These are phyloP conservation scores for Drosophila mayaguana DNA, from an alignment of 2,888 invertebrate genomes.

Conservation along the genomic window DNA sequence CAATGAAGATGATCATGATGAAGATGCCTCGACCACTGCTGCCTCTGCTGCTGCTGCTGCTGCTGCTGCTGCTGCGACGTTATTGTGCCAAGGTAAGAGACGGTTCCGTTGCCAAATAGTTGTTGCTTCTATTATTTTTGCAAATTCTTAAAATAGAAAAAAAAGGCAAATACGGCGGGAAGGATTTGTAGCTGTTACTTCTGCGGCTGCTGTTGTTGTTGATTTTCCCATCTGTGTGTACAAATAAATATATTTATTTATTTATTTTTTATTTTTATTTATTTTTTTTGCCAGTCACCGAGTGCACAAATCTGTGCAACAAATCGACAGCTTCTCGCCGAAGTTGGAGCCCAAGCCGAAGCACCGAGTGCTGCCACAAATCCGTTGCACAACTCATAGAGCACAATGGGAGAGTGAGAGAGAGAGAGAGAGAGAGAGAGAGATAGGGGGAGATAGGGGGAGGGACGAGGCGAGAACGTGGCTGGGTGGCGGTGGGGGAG, in stretches of 20 bases:
- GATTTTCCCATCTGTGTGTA: neutral
- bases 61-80: constrained; percentile 51
- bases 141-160: constrained; percentile 65
- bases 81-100: constrained; percentile 79
- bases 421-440: neutral
- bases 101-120: constrained; percentile 70
- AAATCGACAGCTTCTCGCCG: constrained; percentile 69
- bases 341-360: constrained; percentile 23
- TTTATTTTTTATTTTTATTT: neutral
- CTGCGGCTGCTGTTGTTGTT: neutral
- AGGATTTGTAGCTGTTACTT: constrained; percentile 49
- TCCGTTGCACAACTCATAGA: constrained; percentile 65
- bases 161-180: constrained; percentile 46
- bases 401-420: constrained; percentile 47
- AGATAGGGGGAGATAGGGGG: neutral
- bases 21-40: constrained; percentile 18
- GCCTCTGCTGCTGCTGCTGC: constrained; percentile 19
- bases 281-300: constrained; percentile 67
- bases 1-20: constrained; percentile 25
- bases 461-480: neutral
- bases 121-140: constrained; percentile 23
- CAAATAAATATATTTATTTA: constrained; percentile 18
- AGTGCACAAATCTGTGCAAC: constrained; percentile 67
- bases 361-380: constrained; percentile 44
- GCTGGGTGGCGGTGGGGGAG: constrained; percentile 1